phyloP scores from a whole-genome alignment of 2,888 invertebrate genomes.

The Drymonia ruficornis region DNA sequence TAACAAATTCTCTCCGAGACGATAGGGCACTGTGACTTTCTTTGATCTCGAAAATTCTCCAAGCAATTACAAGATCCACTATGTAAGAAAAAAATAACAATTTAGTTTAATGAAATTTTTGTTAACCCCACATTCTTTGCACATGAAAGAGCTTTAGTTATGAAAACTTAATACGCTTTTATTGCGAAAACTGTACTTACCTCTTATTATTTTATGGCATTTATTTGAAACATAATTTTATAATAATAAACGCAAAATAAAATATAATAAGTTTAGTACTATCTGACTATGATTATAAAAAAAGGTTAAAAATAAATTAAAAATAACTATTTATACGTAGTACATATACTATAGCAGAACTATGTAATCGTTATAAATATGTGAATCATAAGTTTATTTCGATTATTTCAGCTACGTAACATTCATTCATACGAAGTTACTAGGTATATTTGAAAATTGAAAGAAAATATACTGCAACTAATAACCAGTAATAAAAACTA shows the following conservation, averaged over 20 bases:
- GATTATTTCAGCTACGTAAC: not conserved
- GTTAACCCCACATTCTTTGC: conserved; percentile 37
- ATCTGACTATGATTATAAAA: too few species aligned
- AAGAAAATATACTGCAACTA: conserved; percentile 18
- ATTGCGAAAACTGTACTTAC: not conserved
- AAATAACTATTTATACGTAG: too few species aligned
- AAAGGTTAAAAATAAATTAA: too few species aligned
- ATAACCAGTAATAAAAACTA: conserved; percentile 17
- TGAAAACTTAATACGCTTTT: conserved; percentile 26
- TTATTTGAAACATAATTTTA: not conserved
- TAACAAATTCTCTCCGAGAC: not conserved
- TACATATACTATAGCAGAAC: too few species aligned
- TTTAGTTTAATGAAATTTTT: conserved; percentile 45
- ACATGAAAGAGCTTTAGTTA: conserved; percentile 38
- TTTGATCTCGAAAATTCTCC: conserved; percentile 35
- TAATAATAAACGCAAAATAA: too few species aligned
- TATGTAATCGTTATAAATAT: too few species aligned
- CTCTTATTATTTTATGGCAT: not conserved
- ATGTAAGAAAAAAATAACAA: conserved; percentile 40
- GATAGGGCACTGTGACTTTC: conserved; percentile 7
- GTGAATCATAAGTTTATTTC: too few species aligned
- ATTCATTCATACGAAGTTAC: not conserved
- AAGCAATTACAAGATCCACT: conserved; percentile 31
- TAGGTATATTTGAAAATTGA: not conserved
- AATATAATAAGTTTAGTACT: too few species aligned